Base-by-base conservation (phyloP, 2,113 vertebrate species). In the Strix aluco region DNA sequence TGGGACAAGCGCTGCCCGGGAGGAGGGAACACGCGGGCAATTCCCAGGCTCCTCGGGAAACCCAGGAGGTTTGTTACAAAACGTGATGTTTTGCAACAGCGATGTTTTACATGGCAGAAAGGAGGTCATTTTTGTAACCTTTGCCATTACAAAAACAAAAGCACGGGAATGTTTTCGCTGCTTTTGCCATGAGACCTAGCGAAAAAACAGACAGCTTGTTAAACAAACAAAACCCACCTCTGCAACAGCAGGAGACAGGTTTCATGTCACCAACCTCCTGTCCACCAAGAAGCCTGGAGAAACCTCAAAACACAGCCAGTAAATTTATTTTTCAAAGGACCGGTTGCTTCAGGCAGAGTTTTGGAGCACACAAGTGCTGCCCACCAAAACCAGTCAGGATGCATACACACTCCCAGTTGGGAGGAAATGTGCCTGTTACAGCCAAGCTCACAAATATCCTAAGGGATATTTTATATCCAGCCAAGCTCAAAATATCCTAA, bases 1-100 rank as follows among this genome's bases (percentile, higher is more conserved):
- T 1, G 2, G 71, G n/a, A 20, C 5, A 2, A 79, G 58, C 4
- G 2, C 20, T 51, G 78, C 29, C 49, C 3, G 0, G 54, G 42
- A 73, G 49, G n/a, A 57, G n/a, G 77, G 84, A 30, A 46, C 10
- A 6, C 27, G 1, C 7, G 3, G 0, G 4, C 21, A 3, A 44
- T 63, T 71, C 86, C 89, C 89, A 67, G 49, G 70, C 77, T 73
- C 66, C 66, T 20, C 0, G 2, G 65, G 52, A 63, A 66, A 19
- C 12, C 77, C 52, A 5, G 59, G 67, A 51, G 88, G 62, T 10
- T 78, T 15, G 49, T 81, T 67, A 78, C 63, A 71, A 58, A 72
- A 86, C 8, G 5, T 13, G 88, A 22, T 38, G 34, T 74, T 88
- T 70, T 40, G 81, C 52, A 82, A 72, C 21, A 14, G 36, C 1